phyloP scores from a whole-genome alignment of 1,140 invertebrate species.

The Melanaphis sacchari region DNA sequence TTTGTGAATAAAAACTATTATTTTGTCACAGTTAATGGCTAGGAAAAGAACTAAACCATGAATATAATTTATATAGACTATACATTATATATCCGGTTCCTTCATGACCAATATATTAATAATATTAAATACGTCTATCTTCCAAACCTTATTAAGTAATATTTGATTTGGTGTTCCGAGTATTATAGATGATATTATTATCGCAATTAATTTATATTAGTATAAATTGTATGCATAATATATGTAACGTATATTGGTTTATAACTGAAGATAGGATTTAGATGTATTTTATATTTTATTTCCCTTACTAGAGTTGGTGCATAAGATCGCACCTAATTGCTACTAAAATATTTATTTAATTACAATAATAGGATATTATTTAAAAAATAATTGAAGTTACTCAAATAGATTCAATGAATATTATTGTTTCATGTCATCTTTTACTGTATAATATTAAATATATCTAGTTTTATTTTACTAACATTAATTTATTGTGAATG shows the following conservation, averaged over 20 bases:
- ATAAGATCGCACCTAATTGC: not conserved
- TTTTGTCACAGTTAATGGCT: conserved; percentile 13
- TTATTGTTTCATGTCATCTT: not conserved
- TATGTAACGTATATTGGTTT: not conserved
- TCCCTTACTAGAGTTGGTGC: not conserved
- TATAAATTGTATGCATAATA: not conserved
- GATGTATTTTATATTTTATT: not conserved
- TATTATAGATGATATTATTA: not conserved
- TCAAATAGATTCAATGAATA: not conserved
- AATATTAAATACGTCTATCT: no score
- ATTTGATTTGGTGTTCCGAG: not conserved
- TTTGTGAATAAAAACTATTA: not conserved
- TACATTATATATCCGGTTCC: no score
- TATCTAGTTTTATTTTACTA: not conserved
- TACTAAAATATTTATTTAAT: not conserved
- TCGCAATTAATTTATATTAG: not conserved
- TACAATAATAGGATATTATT: not conserved
- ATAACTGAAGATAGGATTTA: not conserved
- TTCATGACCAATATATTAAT: no score
- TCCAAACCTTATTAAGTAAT: not conserved
- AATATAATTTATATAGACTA: not conserved
- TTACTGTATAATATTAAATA: not conserved
- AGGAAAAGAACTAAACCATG: not conserved
- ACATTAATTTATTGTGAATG: not conserved
- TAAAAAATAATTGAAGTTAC: not conserved